Percentiles rank a stretch among this genome's conserved stretches.
Conservation (phyloP, 2,113 vertebrate genomes). For the Thunnus thynnus region DNA sequence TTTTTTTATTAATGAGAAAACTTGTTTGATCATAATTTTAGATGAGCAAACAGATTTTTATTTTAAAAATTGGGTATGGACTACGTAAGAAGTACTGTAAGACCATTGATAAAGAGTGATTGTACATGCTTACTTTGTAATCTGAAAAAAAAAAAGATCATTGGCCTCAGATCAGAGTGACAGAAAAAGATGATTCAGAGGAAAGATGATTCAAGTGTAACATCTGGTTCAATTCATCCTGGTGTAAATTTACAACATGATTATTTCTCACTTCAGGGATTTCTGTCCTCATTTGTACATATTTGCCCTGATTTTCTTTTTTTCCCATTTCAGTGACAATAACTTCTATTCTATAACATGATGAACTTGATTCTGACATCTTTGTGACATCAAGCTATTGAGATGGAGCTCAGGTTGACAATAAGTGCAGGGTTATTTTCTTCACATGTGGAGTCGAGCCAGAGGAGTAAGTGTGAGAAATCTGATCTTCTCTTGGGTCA, state of each 20-base stretch:
- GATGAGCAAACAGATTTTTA: neutral
- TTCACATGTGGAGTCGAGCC: slow-evolving; percentile 44
- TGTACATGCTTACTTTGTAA: slow-evolving; percentile 21
- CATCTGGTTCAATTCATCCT: slow-evolving; percentile 64
- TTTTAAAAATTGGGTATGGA: neutral
- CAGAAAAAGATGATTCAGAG: slow-evolving; percentile 49
- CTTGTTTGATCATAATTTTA: neutral
- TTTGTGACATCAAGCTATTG: slow-evolving; percentile 13
- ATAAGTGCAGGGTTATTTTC: slow-evolving; percentile 51
- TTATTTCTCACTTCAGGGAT: slow-evolving; percentile 1
- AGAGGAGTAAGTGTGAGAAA: slow-evolving; percentile 45
- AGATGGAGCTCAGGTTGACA: slow-evolving; percentile 35
- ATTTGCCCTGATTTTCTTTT: slow-evolving; percentile 8
- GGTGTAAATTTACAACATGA: slow-evolving; percentile 6
- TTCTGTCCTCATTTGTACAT: neutral
- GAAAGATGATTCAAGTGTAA: slow-evolving; percentile 58
- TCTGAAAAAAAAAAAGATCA: slow-evolving; percentile 13
- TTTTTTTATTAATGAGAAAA: neutral
- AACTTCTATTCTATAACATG: neutral
- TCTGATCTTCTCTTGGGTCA: slow-evolving; percentile 33
- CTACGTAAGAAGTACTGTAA: neutral
- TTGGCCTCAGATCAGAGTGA: slow-evolving; percentile 40
- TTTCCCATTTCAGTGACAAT: slow-evolving; percentile 1
- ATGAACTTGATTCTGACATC: slow-evolving; percentile 13
- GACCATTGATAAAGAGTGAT: neutral